Percentiles rank a stretch among this genome's conserved stretches.
These are phyloP conservation scores for Pararge aegeria DNA, from an alignment of 1,140 invertebrate species.

Conservation along the genomic window DNA sequence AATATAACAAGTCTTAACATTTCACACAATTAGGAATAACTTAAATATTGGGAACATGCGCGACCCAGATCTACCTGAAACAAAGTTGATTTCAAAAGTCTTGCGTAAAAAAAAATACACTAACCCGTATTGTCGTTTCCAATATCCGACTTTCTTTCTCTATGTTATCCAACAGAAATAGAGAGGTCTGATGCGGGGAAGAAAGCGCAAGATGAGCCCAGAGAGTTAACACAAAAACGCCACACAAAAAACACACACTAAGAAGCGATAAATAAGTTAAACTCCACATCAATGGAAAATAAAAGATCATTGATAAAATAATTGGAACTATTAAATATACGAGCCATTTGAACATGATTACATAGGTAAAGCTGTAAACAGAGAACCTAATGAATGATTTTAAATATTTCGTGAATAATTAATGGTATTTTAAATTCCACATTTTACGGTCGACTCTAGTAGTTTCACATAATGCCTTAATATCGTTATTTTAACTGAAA, in stretches of 20 bases:
- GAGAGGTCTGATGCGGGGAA: conserved; percentile 70
- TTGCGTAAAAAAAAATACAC: no score
- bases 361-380: background rate
- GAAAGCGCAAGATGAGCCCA: conserved; percentile 74
- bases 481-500: no score
- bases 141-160: conserved; percentile 69
- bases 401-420: background rate
- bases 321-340: conserved; percentile 42
- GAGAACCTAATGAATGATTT: background rate
- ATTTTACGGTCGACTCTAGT: no score
- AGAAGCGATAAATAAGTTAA: conserved; percentile 48
- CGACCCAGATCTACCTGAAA: no score
- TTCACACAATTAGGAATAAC: no score
- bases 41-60: no score
- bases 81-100: no score
- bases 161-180: conserved; percentile 67
- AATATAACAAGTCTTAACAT: no score
- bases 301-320: conserved; percentile 49
- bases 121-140: conserved; percentile 61
- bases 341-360: conserved; percentile 56
- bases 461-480: no score
- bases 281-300: conserved; percentile 52
- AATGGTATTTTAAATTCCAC: background rate
- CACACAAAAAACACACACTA: conserved; percentile 46
- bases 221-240: conserved; percentile 55